Evolutionary conservation across 2,888 invertebrate genomes (phyloP).

Genomic region (Xestia ashworthii): DNA sequence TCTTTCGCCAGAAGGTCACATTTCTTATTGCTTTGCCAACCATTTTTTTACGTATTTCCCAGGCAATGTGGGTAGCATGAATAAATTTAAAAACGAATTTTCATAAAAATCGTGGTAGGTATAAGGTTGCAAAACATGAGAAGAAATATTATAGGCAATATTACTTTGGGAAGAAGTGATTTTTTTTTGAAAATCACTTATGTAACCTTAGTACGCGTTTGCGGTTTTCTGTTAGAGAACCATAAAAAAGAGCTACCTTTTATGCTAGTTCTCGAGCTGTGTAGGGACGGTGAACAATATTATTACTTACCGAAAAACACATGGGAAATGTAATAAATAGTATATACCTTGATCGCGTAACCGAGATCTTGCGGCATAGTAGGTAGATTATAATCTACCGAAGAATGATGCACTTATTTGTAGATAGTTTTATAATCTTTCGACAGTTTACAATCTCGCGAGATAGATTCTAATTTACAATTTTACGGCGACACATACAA

Average conservation of each 20-base stretch:
- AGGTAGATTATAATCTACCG: too few species aligned
- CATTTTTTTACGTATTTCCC: constrained; percentile 49
- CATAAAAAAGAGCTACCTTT: too few species aligned
- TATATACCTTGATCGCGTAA: neutral
- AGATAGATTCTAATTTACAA: too few species aligned
- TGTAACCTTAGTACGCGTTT: neutral
- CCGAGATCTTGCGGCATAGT: neutral
- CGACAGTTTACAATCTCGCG: too few species aligned
- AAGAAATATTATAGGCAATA: neutral
- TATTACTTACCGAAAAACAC: neutral
- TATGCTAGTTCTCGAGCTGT: too few species aligned
- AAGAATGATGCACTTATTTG: too few species aligned
- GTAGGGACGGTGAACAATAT: neutral
- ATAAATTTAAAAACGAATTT: constrained; percentile 35
- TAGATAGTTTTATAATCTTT: too few species aligned
- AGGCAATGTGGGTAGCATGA: constrained; percentile 27
- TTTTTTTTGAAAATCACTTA: too few species aligned
- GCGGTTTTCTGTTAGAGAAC: neutral
- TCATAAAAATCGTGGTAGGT: neutral
- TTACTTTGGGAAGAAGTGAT: neutral
- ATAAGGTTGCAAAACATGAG: constrained; percentile 1
- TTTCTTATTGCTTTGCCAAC: constrained; percentile 53
- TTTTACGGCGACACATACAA: too few species aligned
- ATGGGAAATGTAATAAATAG: neutral
- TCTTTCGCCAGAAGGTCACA: constrained; percentile 55